Conservation (phyloP, 1,140 invertebrate genomes). For the Muscidifurax raptorellus region DNA sequence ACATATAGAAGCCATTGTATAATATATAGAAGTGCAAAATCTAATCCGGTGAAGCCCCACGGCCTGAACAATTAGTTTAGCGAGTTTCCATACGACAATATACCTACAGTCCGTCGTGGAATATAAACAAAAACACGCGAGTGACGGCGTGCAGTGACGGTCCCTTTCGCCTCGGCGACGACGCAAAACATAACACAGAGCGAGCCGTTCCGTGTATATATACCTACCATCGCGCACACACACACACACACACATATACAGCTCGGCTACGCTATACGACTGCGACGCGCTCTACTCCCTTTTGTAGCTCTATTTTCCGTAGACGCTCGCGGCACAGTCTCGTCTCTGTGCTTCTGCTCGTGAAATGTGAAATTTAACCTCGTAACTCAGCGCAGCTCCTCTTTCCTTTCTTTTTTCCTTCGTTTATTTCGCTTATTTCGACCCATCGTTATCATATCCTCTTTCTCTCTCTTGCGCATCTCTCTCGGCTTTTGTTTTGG, state of each 20-base stretch:
- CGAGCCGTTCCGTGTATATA: too few species aligned
- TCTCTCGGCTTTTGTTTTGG: slow-evolving; percentile 24
- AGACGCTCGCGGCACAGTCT: slow-evolving; percentile 8
- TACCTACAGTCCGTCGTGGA: background rate
- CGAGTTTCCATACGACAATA: too few species aligned
- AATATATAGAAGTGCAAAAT: too few species aligned
- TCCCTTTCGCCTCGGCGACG: background rate
- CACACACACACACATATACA: background rate
- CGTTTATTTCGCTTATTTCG: background rate
- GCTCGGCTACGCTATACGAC: background rate
- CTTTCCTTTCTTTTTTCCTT: slow-evolving; percentile 6
- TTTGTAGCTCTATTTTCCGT: slow-evolving; percentile 28
- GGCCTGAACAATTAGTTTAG: too few species aligned
- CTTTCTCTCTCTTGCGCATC: background rate
- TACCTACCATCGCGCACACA: too few species aligned
- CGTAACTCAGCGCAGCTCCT: background rate
- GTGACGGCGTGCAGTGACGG: background rate
- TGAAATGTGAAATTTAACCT: slow-evolving; percentile 34
- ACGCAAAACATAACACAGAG: background rate
- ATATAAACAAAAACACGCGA: background rate
- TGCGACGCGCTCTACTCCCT: background rate
- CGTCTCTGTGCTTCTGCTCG: background rate
- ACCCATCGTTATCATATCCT: background rate
- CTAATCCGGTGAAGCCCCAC: too few species aligned
- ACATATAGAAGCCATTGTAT: too few species aligned